Conservation (phyloP, 2,888 invertebrate genomes). For the Drosophila robusta region DNA sequence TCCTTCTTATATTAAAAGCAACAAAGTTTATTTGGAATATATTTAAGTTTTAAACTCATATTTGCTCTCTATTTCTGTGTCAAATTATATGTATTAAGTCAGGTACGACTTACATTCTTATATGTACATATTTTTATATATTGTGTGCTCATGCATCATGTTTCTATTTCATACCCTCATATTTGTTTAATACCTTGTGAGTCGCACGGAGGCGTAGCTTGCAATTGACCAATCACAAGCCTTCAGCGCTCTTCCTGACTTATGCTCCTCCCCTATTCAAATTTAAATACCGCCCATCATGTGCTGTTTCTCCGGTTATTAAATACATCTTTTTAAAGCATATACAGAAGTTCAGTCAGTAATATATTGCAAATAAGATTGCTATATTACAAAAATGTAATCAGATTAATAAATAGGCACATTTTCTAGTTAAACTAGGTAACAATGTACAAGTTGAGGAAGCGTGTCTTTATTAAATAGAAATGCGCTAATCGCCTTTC, state of each 20-base stretch:
- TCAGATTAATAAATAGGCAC: too few species aligned
- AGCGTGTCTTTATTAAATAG: too few species aligned
- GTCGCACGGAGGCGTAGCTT: slow-evolving; percentile 18
- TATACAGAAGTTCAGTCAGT: neutral
- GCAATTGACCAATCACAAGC: slow-evolving; percentile 18
- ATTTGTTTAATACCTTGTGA: slow-evolving; percentile 7
- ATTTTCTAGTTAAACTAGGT: too few species aligned
- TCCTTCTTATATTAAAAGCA: neutral
- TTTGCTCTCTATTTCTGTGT: neutral
- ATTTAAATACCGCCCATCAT: slow-evolving; percentile 1
- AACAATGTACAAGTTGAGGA: too few species aligned
- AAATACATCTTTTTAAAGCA: slow-evolving; percentile 1
- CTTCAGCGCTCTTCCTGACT: neutral
- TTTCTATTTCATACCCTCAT: slow-evolving; percentile 33
- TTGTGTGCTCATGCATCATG: slow-evolving; percentile 21
- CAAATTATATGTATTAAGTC: slow-evolving; percentile 11
- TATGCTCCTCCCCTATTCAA: slow-evolving; percentile 16
- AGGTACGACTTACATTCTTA: neutral
- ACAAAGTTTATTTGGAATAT: neutral
- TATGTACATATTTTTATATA: neutral
- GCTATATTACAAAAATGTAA: too few species aligned
- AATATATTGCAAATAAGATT: neutral
- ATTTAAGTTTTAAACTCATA: neutral
- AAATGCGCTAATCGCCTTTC: too few species aligned
- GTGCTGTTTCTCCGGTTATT: slow-evolving; percentile 3